Evolutionary conservation across 2,797 vertebrate species (phyloP), one percentile per base, ranked within the genome.

Genomic region (Saguinus oedipus): DNA sequence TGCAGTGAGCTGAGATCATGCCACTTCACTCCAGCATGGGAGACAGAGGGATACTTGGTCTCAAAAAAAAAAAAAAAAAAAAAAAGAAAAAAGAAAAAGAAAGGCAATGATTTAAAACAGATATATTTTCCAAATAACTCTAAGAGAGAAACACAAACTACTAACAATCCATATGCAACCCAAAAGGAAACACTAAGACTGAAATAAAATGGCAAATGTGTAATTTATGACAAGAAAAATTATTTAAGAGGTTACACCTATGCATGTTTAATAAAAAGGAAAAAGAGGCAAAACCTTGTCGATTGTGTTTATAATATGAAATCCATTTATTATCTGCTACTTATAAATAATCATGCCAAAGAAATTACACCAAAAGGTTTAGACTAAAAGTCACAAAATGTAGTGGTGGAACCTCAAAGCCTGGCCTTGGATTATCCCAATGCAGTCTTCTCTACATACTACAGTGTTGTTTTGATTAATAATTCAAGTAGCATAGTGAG

Each of bases 41-140:
- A 1, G 61, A 33, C 61, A n/a, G 33, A n/a, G 30, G 15, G 30
- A 68, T 4, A 68, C 33, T 17, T 9, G 33, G 61, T 68, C 7
- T n/a, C 61, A 68, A 19, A 68, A n/a, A 64, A 64, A 33, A 64
- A 15, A 64, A 64, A 33, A 64, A 68, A 19, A 68, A 33, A 33
- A 64, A 15, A 64, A 64, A 33, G 33, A 39, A 39, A 39, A 39
- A 39, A 39, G 39, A 33, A 64, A 64, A 17, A 64, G 7, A 68
- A 68, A 95, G 39, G 14, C 48, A 72, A 88, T 84, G 39, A 88
- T 36, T 26, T 19, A 84, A 95, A 88, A 76, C 36, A n/a, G 30
- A 55, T 57, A 50, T 90, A 36, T 75, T 89, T 94, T 95, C 68
- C 48, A 89, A 78, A 42, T 89, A 95, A 91, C 39, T 91, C 42